These are phyloP conservation scores for Muscicapa striata DNA, from an alignment of 2,797 vertebrate species.

Conservation along the genomic window DNA sequence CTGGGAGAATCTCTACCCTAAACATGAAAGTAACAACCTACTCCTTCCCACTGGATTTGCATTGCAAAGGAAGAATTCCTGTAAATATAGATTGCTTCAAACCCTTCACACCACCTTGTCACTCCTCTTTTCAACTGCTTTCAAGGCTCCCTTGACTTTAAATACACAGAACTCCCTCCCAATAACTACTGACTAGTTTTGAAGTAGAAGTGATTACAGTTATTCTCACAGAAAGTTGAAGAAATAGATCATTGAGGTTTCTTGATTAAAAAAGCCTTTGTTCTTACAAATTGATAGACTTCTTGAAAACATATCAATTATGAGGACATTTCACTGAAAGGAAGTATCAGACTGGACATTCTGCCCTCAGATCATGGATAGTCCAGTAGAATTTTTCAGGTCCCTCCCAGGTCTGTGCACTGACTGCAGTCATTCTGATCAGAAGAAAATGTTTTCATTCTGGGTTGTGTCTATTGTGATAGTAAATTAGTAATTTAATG, in stretches of 20 bases:
- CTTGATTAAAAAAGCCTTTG: not conserved
- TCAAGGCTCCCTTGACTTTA: not conserved
- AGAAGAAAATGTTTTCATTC: not conserved
- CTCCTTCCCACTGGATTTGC: not conserved
- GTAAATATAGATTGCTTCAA: not conserved
- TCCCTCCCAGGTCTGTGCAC: not conserved
- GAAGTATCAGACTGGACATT: not conserved
- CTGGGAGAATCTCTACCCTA: not conserved
- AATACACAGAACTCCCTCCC: not conserved
- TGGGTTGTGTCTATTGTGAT: not conserved
- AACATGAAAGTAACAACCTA: not conserved
- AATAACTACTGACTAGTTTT: not conserved
- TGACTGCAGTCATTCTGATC: not conserved
- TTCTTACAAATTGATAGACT: not conserved
- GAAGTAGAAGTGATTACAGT: not conserved
- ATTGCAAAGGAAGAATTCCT: not conserved
- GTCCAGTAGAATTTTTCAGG: not conserved
- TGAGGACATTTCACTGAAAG: not conserved
- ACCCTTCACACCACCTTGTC: not conserved
- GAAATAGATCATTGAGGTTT: not conserved
- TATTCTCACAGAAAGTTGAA: not conserved
- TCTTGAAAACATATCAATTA: not conserved
- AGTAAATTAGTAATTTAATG: not conserved
- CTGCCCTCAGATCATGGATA: not conserved
- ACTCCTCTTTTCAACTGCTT: not conserved